Base-by-base conservation (phyloP, 2,888 invertebrate species). In the Masnerella sp. region DNA sequence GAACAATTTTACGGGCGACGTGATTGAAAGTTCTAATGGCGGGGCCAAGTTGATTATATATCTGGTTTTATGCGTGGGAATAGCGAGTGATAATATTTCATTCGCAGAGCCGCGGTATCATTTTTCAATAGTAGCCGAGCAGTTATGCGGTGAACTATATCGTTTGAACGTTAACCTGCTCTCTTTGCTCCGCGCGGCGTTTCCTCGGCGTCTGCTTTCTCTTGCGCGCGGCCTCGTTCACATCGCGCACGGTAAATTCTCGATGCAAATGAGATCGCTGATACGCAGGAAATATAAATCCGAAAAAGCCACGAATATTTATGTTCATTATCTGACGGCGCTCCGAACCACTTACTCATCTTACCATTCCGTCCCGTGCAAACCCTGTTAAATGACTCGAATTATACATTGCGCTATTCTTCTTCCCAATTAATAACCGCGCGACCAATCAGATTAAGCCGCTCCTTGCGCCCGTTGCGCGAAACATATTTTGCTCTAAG, bases 261-360 rank as follows among this genome's bases (percentile, higher is more conserved):
- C 79, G 73, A 85, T 85, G 85, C 85, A 86, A 86, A 86, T 85
- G 83, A 84, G 84, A 83, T 82, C 71, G 77, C 82, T 80, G 85
- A 85, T 84, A 84, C 79, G 81, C 79, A 79, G 78, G 79, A 84
- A 83, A 83, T 85, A 85, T 86, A 85, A 85, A 86, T 86, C 82
- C 81, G 77, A 82, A 82, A 85, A 82, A 83, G 79, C 79, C 69
- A 20, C 72, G 79, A 78, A 83, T 85, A 86, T 85, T 86, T 85
- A 85, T 86, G 83, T 79, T 82, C 78, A 81, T 84, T 85, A 85
- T 84, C 83, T 80, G 78, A 80, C 77, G 79, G 68, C 76, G 67
- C 71, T 36, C 47, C 62, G 74, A 75, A 75, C 76, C 76, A 61
- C 74, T 73, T 75, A 72, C 62, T 68, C 73, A 73, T 68, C 73